Conservation (phyloP, 2,797 vertebrate genomes). For the Diglossa cyanea region DNA sequence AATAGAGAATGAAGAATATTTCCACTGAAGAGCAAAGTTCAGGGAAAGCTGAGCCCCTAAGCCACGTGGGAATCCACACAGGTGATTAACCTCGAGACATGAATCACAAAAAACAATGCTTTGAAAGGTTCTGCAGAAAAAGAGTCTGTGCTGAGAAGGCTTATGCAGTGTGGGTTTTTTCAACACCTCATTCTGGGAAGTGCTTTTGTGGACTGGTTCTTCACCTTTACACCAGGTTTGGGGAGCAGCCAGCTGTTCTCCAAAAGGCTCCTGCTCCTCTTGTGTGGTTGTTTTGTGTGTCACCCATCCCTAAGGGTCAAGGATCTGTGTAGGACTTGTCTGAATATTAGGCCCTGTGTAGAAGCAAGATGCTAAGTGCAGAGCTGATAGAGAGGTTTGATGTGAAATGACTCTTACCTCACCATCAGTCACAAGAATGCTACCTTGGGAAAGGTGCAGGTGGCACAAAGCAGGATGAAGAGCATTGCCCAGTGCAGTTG, state of each 20-base stretch:
- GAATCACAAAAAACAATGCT: background rate
- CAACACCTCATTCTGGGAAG: background rate
- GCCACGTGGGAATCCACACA: background rate
- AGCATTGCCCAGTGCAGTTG: fast-evolving
- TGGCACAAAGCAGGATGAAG: background rate
- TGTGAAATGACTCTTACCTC: background rate
- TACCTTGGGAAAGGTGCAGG: background rate
- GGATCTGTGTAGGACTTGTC: background rate
- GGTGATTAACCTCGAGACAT: fast-evolving
- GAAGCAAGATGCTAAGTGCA: background rate
- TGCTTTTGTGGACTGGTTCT: background rate
- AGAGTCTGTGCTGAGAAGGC: background rate
- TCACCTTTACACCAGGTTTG: background rate
- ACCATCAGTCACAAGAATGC: background rate
- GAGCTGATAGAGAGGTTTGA: background rate
- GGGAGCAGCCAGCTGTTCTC: background rate
- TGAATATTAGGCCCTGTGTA: background rate
- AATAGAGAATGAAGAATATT: background rate
- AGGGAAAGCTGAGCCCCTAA: background rate
- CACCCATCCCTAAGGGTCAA: background rate
- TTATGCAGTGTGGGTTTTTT: background rate
- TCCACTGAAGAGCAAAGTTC: background rate
- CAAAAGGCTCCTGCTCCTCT: background rate
- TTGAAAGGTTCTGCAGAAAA: background rate
- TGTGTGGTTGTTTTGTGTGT: fast-evolving